Evolutionary conservation across 2,888 invertebrate genomes (phyloP), one percentile per base, ranked within the genome.

Genomic region (Pimpla rufipes): DNA sequence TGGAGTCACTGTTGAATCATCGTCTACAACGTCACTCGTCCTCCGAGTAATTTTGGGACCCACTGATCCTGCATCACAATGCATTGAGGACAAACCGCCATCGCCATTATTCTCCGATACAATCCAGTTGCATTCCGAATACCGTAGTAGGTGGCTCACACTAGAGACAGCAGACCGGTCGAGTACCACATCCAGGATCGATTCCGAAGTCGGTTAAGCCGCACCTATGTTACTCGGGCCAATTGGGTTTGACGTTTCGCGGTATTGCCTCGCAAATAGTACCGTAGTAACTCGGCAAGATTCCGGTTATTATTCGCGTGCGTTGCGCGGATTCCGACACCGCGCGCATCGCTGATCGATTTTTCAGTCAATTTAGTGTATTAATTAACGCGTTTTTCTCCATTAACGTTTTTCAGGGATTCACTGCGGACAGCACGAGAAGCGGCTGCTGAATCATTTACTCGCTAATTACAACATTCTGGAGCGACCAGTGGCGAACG

Each of bases 401-500:
- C 7, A 16, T 52, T 73, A 73, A 40, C 74, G 91, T 85, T 88
- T 95, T 95, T 42, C 95, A 98, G 98, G 96, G 93, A 97, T 97
- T 94, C 95, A 96, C 94, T 97, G 97, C 95, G 98, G 98, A 93
- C 96, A 96, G 85, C 97, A 98, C 94, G 98, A 98, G 95, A 97
- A 97, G 94, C 96, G 96, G 91, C 95, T 98, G 90, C 95, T 98
- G 91, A 97, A 97, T 94, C 95, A 96, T 93, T 95, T 98, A 90
- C 95, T 98, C 90, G 95, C 95, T 90, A 95, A 95, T 85, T 98
- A 98, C 95, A 98, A 98, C 94, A 96, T 96, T 88, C 95, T 98
- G 93, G 98, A 98, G 94, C 95, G 98, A 93, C 98, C 98, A 80
- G 98, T 98, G 86, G 97, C 97, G 90, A 97, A 98, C 94, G 98